These are phyloP conservation scores for Ailuropoda melanoleuca DNA, from an alignment of 2,113 vertebrate genomes.

Conservation along the genomic window DNA sequence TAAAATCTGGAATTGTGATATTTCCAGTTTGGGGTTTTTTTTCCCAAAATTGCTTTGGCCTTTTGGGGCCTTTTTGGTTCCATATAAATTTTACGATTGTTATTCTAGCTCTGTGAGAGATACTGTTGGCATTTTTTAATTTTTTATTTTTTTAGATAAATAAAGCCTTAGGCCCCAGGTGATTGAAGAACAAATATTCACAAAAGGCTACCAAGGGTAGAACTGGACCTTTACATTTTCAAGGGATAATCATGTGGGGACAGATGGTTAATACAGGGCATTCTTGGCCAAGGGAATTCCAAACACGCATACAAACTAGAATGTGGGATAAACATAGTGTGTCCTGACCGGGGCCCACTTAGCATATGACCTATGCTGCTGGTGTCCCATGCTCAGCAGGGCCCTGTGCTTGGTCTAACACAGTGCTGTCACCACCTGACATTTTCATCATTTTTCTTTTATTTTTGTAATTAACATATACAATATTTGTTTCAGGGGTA, in stretches of 20 bases:
- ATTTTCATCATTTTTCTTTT: not conserved
- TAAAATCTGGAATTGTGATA: not conserved
- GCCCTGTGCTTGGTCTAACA: not conserved
- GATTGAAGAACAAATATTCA: not conserved
- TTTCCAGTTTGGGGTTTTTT: not conserved
- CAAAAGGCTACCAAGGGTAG: not conserved
- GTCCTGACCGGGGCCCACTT: not conserved
- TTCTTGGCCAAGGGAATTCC: not conserved
- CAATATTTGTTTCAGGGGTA: no score
- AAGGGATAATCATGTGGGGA: not conserved
- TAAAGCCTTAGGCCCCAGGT: not conserved
- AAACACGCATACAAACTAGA: not conserved
- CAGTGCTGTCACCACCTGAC: not conserved
- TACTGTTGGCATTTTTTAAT: not conserved
- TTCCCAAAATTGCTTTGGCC: not conserved
- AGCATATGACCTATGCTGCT: not conserved
- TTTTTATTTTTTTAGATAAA: not conserved
- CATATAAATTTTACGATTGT: not conserved
- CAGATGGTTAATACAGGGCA: not conserved
- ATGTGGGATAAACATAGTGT: not conserved
- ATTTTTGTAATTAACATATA: no score
- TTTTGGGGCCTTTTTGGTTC: not conserved
- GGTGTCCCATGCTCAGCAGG: not conserved
- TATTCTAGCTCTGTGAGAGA: not conserved
- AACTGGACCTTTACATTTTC: not conserved